Evolutionary conservation across 1,140 invertebrate species (phyloP), one percentile per base, ranked within the genome.

Genomic region (Drosophila melanica): DNA sequence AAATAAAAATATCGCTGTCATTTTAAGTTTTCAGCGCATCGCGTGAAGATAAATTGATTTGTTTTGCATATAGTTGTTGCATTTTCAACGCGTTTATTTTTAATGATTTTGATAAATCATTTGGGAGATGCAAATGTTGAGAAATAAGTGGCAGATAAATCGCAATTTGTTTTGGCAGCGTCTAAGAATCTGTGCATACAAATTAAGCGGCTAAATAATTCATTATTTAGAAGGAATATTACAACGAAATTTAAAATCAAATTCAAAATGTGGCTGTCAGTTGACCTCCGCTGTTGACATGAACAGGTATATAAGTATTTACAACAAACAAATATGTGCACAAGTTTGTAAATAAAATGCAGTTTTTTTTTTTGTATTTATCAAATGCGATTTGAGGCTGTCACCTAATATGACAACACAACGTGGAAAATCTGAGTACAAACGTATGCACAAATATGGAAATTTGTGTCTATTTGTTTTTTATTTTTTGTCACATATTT

Each of bases 251-350:
- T 47, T 20, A 20, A 7, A 20, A 47, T 35, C 8, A 23, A 18
- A 45, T 35, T 35, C 3, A 33, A 27, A 16, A 10, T 54, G 51
- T 37, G 18, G 30, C 30, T 37, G 30, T 54, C 33, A 54, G 18
- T 11, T 60, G 58, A 47, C 58, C 58, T 60, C n/a, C 30, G 11
- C n/a, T 12, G 4, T 58, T 58, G 55, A 44, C 55, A 57, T 47
- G 16, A 18, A 45, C 27, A 45, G 9, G 2, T 20, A 35, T 45
- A 20, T 11, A 45, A 18, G 14, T 45, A n/a, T 23, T 45, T 45
- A 33, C 11, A 45, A 11, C 23, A 14, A 18, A 59, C 27, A 27
- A 27, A 27, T 10, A 33, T 14, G 3, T 12, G 11, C 16, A 23
- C 8, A 5, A 12, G 8, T 60, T 6, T 39, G 16, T 47, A 41